Evolutionary conservation across 2,888 invertebrate genomes (phyloP), one percentile per base, ranked within the genome.

Genomic region (Margaritifera margaritifera): DNA sequence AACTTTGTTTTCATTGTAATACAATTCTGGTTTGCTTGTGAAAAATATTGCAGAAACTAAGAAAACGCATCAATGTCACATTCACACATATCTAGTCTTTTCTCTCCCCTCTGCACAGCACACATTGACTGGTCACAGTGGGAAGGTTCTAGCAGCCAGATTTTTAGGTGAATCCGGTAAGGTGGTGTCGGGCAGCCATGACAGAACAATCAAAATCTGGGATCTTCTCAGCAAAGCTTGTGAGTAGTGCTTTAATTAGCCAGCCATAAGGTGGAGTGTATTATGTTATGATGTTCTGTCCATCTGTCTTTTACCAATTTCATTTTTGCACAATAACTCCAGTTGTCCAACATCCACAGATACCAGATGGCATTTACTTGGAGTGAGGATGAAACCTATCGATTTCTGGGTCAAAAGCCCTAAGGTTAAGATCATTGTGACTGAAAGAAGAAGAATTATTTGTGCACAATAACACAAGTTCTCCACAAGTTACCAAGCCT

Each of bases 191-290:
- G 99, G 99, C 77, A 98, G 98, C 91, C 95, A 98, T 91, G 99
- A 99, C 91, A 93, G 99, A 79, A 99, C 99, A 51, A 92, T 99
- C 71, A 99, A 99, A 92, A 94, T 99, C 87, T 99, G 99, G 99
- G 99, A 99, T 91, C 93, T 99, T 61, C 93, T 95, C 84, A 96
- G 95, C 91, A 94, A 95, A 90, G 94, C 95, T 69, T 97, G 97
- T 94, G 90, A 93, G 94, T 92, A 27, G n/a, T n/a, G 4, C 24
- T n/a, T 65, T 19, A 20, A 0, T 4, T 19, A 57, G 27, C 20
- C 6, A 11, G 6, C 2, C 59, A 59, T 27, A 24, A 6, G 6
- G 20, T 25, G 1, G 59, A 24, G 19, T 59, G 59, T 59, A 59
- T 20, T 24, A 24, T 59, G 4, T 59, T 42, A 6, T 50, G 19